Evolutionary conservation across 2,888 invertebrate genomes (phyloP), one percentile per base, ranked within the genome.

Genomic region (Patella ulyssiponensis): DNA sequence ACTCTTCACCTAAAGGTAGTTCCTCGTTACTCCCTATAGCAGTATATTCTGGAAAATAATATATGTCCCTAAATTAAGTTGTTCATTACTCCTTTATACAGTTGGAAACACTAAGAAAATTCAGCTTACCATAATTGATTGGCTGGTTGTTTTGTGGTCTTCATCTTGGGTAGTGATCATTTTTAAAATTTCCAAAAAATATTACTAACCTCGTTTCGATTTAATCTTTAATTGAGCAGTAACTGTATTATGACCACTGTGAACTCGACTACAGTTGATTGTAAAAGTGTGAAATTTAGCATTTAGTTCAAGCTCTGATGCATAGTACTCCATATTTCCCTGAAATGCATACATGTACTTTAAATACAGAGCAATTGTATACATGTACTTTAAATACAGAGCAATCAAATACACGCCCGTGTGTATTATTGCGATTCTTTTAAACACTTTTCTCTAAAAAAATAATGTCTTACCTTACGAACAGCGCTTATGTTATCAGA

Each of bases 211-310:
- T 88, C 90, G 81, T 81, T 91, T 91, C 69, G 80, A 84, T 77
- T 89, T 87, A 79, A 84, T 81, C 75, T 90, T 90, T n/a, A 91
- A 83, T 81, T 92, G 92, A 23, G 90, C 90, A n/a, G 84, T 84
- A 2, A 91, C 90, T 15, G 91, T 89, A 82, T 92, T 92, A 77
- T 88, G 88, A 11, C 92, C 92, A 23, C 90, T 89, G 78, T 91
- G 91, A 7, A 91, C 85, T 23, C 87, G 81, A 75, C 88, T 89
- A 79, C 88, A 87, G 80, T 92, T 91, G 58, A 83, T 86, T 52
- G 90, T 88, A 84, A 91, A 92, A 3, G 87, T 90, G 76, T 88
- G 86, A 77, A 92, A 89, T 82, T 88, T 88, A 53, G 87, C 86
- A 81, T 92, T 92, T 78, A 91, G 84, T 71, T 89, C 89, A 58